These are phyloP conservation scores for Ericerus pela DNA, from an alignment of 1,140 invertebrate species.

Conservation along the genomic window DNA sequence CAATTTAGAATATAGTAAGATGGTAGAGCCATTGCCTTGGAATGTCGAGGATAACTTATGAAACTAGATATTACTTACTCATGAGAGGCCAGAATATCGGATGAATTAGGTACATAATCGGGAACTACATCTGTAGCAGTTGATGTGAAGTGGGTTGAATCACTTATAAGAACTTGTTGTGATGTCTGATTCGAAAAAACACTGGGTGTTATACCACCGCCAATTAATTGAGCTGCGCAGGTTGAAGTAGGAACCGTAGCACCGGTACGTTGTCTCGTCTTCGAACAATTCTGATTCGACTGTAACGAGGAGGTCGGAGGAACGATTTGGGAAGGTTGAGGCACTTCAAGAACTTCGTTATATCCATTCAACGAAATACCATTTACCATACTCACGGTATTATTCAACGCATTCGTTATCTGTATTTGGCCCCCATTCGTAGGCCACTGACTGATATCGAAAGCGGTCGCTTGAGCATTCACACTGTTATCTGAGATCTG, in stretches of 20 bases:
- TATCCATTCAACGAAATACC: slow-evolving; percentile 61
- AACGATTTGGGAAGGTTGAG: slow-evolving; percentile 18
- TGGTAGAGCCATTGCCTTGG: too few relatives aligned
- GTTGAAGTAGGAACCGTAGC: slow-evolving; percentile 39
- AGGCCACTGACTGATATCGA: neutral
- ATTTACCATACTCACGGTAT: slow-evolving; percentile 44
- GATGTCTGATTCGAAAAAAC: slow-evolving; percentile 35
- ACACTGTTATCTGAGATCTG: slow-evolving; percentile 21
- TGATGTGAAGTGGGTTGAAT: neutral
- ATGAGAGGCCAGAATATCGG: neutral
- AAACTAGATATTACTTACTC: too few relatives aligned
- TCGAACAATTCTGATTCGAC: slow-evolving; percentile 45
- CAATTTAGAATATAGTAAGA: too few relatives aligned
- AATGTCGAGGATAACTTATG: too few relatives aligned
- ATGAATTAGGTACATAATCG: neutral
- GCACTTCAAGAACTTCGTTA: slow-evolving; percentile 53
- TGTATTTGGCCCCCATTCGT: slow-evolving; percentile 2
- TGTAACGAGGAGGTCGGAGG: slow-evolving; percentile 32
- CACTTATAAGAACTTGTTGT: neutral
- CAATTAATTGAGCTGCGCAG: slow-evolving; percentile 49
- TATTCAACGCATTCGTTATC: slow-evolving; percentile 1
- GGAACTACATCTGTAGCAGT: neutral
- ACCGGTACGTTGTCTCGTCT: slow-evolving; percentile 31
- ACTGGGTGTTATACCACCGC: slow-evolving; percentile 53
- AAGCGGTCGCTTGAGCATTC: neutral